phyloP scores from a whole-genome alignment of 1,140 invertebrate genomes.

The Meloidogyne chitwoodi region DNA sequence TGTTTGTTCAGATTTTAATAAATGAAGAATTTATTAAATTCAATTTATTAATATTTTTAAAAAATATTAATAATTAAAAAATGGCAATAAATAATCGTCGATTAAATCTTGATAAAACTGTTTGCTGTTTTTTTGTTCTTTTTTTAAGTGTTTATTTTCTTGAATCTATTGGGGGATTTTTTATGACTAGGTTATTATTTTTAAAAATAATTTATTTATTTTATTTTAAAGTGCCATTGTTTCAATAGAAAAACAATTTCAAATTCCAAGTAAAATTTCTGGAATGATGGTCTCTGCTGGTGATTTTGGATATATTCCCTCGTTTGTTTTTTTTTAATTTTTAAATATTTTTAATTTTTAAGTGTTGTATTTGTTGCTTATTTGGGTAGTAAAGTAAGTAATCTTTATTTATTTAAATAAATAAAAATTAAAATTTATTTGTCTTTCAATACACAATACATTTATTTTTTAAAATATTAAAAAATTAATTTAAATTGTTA shows the following conservation, averaged over 20 bases:
- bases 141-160: slow-evolving; percentile 56
- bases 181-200: slow-evolving; percentile 54
- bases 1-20: too few relatives aligned
- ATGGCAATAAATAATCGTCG: neutral
- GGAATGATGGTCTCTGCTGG: slow-evolving; percentile 56
- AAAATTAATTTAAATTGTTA: neutral
- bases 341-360: neutral
- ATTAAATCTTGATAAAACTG: slow-evolving; percentile 18
- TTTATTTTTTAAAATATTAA: too few relatives aligned
- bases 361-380: slow-evolving; percentile 59
- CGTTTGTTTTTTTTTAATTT: neutral
- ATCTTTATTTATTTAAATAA: neutral
- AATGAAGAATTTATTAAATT: too few relatives aligned
- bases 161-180: slow-evolving; percentile 59
- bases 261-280: slow-evolving; percentile 57
- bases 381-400: slow-evolving; percentile 50
- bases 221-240: slow-evolving; percentile 30
- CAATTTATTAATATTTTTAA: too few relatives aligned
- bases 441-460: too few relatives aligned
- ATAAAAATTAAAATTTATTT: neutral
- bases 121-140: slow-evolving; percentile 50
- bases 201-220: neutral
- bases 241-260: slow-evolving; percentile 56
- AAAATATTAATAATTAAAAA: too few relatives aligned
- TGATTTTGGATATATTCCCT: slow-evolving; percentile 56